These are phyloP conservation scores for Melanotaenia nigrans DNA, from an alignment of 2,797 vertebrate genomes.

Conservation along the genomic window DNA sequence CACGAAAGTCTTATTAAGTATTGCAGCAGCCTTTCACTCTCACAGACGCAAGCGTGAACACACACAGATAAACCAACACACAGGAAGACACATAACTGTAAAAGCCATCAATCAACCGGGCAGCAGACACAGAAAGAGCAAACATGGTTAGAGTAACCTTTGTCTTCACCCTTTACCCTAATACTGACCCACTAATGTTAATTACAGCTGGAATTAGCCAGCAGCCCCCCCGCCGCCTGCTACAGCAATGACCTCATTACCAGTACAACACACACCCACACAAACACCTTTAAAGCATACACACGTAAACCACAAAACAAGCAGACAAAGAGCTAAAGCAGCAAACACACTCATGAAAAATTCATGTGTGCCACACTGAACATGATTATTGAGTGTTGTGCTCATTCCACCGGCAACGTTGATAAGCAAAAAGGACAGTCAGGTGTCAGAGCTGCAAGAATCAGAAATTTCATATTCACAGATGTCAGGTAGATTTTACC, in stretches of 20 bases:
- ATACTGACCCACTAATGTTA: constrained; percentile 75
- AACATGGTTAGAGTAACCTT: constrained; percentile 64
- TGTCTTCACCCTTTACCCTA: constrained; percentile 68
- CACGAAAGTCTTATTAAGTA: constrained; percentile 46
- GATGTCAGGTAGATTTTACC: constrained; percentile 12
- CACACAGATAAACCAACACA: constrained; percentile 16
- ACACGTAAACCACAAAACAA: constrained; percentile 29
- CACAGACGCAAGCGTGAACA: constrained; percentile 4
- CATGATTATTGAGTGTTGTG: constrained; percentile 41
- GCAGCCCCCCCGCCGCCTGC: constrained; percentile 33
- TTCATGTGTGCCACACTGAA: constrained; percentile 48
- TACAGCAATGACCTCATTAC: constrained; percentile 76
- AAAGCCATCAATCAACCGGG: constrained; percentile 32
- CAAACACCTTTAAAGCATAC: constrained; percentile 47
- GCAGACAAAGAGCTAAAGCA: constrained; percentile 63
- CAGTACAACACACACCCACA: constrained; percentile 44
- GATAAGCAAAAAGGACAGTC: constrained; percentile 15
- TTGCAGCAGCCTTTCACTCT: constrained; percentile 42
- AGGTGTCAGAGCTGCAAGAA: constrained; percentile 22
- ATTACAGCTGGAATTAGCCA: constrained; percentile 79
- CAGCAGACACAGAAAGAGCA: constrained; percentile 28
- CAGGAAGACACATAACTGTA: constrained; percentile 1
- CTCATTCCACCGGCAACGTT: constrained; percentile 26
- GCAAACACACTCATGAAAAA: constrained; percentile 67
- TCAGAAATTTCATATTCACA: constrained; percentile 31